A percentile compares a stretch with the other conserved stretches of the same genome.
phyloP scores from a whole-genome alignment of 35 echinoderm and acorn worm genomes.

The Hemicentrotus pulcherrimus region DNA sequence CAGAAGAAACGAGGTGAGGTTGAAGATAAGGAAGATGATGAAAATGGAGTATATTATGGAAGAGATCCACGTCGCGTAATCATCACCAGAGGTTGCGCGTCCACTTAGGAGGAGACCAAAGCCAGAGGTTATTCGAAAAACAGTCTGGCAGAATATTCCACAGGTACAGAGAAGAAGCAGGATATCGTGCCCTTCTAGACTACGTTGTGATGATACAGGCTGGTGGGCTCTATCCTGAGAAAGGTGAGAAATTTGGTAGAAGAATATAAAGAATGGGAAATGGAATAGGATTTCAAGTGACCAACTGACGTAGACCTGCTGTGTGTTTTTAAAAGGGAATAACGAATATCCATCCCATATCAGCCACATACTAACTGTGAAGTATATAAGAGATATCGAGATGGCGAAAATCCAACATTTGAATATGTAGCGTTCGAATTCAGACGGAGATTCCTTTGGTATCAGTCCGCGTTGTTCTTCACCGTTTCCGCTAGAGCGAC shows the following conservation, averaged over 20 bases:
- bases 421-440: background rate
- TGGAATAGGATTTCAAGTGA: background rate
- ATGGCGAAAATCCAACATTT: background rate
- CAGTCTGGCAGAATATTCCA: slow-evolving; percentile 15
- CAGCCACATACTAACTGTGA: background rate
- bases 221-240: background rate
- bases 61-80: background rate
- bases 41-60: slow-evolving; percentile 13
- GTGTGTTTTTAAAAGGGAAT: background rate
- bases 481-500: no score
- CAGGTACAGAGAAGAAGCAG: slow-evolving; percentile 24
- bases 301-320: slow-evolving; percentile 7
- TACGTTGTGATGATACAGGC: background rate
- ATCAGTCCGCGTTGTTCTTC: background rate
- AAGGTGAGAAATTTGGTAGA: background rate
- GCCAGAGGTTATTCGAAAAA: background rate
- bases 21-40: background rate
- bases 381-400: background rate
- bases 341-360: background rate
- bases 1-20: background rate
- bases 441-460: background rate
- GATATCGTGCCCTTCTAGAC: slow-evolving; percentile 21
- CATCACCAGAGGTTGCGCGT: background rate
- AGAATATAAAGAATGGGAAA: background rate
- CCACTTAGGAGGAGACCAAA: background rate